Base-by-base conservation (phyloP, 2,888 invertebrate species). In the Rambutsinella grinnellia region DNA sequence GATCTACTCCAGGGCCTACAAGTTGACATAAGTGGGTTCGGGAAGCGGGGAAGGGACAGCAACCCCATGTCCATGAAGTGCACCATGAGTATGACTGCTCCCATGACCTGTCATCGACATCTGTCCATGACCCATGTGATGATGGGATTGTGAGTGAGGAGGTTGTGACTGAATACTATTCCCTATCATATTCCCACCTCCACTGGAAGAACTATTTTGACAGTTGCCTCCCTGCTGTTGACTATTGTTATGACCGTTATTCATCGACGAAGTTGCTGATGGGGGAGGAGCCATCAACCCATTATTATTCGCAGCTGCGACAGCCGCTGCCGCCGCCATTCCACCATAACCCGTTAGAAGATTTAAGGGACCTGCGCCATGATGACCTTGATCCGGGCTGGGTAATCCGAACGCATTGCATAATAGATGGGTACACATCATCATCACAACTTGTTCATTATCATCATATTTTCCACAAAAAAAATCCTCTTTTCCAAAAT, bases 1-100 rank as follows among this genome's bases (percentile, higher is more conserved):
- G n/a, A n/a, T n/a, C n/a, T n/a, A n/a, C n/a, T n/a, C n/a, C n/a
- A n/a, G n/a, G n/a, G n/a, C 91, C 93, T 93, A 93, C 90, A 95
- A 94, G 92, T 95, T 95, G 88, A 95, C 95, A 90, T 95, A 95
- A 85, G 95, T 95, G 85, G 95, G 95, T 89, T 94, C 94, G 89
- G 94, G 94, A 85, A 88, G 87, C 85, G 88, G 88, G 85, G 88
- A 87, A 86, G 87, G 86, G 62, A 82, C 81, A 23, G 81, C 77
- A 46, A 81, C 67, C 19, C 77, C 79, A 72, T 79, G 79, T 74
- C 82, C 69, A 44, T 79, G 77, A 13, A 26, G 56, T 46, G 81
- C 78, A 84, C 90, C 89, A 80, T 88, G 87, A 83, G 89, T 88
- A 83, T 88, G 87, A 82, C 86, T 87, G 84, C 86, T 86, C 85